Conservation (phyloP, 2,113 vertebrate species). For the Dendrocopos noguchii region DNA sequence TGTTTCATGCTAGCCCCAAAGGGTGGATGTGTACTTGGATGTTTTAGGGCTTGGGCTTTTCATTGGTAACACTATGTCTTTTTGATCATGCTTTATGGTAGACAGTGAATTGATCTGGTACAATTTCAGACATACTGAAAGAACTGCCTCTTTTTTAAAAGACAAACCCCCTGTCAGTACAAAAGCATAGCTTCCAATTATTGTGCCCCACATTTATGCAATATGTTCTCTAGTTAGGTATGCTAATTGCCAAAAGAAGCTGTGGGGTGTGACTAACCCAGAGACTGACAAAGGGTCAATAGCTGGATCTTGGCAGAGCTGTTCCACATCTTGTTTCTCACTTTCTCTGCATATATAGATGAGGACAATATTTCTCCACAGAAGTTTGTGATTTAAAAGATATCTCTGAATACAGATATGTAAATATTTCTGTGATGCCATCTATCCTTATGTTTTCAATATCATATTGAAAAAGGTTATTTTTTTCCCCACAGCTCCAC, state of each 20-base stretch:
- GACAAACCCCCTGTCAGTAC: neutral
- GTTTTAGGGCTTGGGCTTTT: neutral
- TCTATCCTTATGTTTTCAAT: neutral
- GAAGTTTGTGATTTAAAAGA: neutral
- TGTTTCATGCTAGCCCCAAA: neutral
- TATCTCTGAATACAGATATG: neutral
- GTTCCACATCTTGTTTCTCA: neutral
- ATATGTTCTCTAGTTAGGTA: neutral
- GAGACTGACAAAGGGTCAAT: neutral
- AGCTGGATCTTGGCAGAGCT: neutral
- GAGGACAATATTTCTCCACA: neutral
- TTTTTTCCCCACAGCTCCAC: neutral
- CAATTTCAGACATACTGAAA: neutral
- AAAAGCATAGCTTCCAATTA: neutral
- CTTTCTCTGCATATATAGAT: neutral
- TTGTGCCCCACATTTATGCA: neutral
- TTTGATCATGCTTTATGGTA: neutral
- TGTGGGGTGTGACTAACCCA: neutral
- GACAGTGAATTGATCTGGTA: neutral
- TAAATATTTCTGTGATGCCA: neutral
- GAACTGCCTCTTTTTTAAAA: neutral
- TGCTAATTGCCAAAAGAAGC: neutral
- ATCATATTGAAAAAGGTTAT: accelerated
- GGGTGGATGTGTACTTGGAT: neutral
- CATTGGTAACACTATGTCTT: neutral